A percentile compares a stretch with the other conserved stretches of the same genome.
Evolutionary conservation across 1,140 invertebrate species (phyloP).

Genomic region (Vanessa atalanta): DNA sequence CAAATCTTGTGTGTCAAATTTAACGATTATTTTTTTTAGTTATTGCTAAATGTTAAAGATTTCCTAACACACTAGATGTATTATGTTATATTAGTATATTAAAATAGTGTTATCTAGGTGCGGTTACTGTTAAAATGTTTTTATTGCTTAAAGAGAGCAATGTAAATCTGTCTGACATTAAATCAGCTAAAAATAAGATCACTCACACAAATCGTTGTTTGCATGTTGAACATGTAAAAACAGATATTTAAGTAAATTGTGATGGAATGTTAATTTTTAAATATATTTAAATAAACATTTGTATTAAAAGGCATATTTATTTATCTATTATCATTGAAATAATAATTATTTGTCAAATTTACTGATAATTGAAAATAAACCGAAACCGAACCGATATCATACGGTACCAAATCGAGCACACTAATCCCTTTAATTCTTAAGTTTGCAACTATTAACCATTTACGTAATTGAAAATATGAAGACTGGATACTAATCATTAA

Average conservation of each 20-base stretch:
- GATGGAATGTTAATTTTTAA: conserved; percentile 45
- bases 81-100: background rate
- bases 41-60: background rate
- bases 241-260: conserved; percentile 48
- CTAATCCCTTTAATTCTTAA: no score
- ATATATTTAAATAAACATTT: conserved; percentile 42
- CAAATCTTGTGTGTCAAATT: background rate
- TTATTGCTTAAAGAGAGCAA: conserved; percentile 5
- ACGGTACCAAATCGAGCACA: no score
- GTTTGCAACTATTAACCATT: no score
- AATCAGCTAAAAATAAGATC: background rate
- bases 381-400: no score
- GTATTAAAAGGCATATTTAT: conserved; percentile 23
- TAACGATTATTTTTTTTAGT: background rate
- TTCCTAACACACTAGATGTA: background rate
- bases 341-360: no score
- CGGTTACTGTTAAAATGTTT: background rate
- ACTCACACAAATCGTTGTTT: conserved; percentile 31
- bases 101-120: background rate
- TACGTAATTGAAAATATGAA: no score
- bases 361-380: no score
- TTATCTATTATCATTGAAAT: background rate
- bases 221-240: conserved; percentile 43
- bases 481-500: no score
- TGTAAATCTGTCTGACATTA: conserved; percentile 18